phyloP scores from a whole-genome alignment of 2,797 vertebrate species.

The Melanotaenia parkinsoni region DNA sequence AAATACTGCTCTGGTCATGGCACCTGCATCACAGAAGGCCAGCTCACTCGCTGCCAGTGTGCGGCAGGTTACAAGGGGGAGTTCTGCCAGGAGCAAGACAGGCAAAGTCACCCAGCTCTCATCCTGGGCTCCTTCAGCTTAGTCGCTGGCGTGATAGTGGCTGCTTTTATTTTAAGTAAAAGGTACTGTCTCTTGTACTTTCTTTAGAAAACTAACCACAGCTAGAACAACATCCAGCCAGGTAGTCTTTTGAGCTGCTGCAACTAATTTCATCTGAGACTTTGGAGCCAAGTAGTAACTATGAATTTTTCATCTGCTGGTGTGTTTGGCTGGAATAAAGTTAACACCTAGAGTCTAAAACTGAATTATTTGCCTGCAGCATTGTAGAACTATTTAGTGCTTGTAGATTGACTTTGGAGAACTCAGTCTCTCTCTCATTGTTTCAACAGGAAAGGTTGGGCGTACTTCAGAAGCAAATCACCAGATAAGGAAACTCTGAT shows the following conservation, averaged over 20 bases:
- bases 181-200: constrained; percentile 55
- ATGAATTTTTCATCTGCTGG: neutral
- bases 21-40: constrained; percentile 76
- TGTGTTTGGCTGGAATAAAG: neutral
- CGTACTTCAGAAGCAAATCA: constrained; percentile 31
- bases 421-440: fast-evolving
- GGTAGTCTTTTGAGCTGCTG: neutral
- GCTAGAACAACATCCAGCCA: neutral
- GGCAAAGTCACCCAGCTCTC: constrained; percentile 50
- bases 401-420: too few species aligned
- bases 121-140: constrained; percentile 75
- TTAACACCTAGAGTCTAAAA: neutral
- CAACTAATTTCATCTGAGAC: neutral
- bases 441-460: constrained; percentile 58
- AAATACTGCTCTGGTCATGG: constrained; percentile 82
- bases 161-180: constrained; percentile 69
- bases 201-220: neutral
- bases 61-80: constrained; percentile 81
- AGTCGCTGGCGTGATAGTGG: constrained; percentile 60
- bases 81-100: constrained; percentile 81
- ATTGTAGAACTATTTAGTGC: neutral
- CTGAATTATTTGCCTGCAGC: neutral
- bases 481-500: constrained; percentile 74
- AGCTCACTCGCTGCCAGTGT: constrained; percentile 81
- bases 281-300: neutral